These are phyloP conservation scores for Toxonevra muliebris DNA, from an alignment of 2,888 invertebrate genomes.

Conservation along the genomic window DNA sequence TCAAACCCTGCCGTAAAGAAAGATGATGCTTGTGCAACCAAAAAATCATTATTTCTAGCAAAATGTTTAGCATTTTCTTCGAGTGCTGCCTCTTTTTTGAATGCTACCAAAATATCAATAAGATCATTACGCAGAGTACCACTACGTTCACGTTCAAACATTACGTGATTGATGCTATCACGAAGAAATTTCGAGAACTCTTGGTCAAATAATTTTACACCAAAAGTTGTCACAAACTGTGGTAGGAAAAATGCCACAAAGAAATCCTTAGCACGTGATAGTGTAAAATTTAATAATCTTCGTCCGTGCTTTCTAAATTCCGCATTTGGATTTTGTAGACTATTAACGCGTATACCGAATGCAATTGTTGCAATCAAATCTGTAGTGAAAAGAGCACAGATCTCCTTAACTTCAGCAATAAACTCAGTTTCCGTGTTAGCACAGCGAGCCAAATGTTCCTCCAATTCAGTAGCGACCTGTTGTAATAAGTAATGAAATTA, in stretches of 20 bases:
- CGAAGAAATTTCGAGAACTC: constrained; percentile 61
- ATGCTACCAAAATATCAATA: constrained; percentile 66
- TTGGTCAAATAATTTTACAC: constrained; percentile 52
- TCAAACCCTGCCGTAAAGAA: constrained; percentile 63
- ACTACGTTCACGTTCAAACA: constrained; percentile 61
- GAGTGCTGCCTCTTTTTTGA: constrained; percentile 55
- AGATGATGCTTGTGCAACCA: constrained; percentile 60
- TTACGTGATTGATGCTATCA: constrained; percentile 60
- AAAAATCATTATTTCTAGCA: constrained; percentile 49
- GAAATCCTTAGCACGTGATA: constrained; percentile 51
- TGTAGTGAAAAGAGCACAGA: constrained; percentile 55
- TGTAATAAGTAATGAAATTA: not conserved
- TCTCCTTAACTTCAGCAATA: constrained; percentile 54
- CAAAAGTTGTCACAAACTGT: constrained; percentile 49
- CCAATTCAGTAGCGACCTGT: constrained; percentile 53
- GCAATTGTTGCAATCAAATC: constrained; percentile 61
- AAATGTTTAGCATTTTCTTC: constrained; percentile 41
- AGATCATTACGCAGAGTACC: constrained; percentile 65
- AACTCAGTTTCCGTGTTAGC: constrained; percentile 33
- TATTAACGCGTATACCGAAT: constrained; percentile 58
- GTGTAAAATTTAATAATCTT: constrained; percentile 46
- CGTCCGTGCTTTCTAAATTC: constrained; percentile 56
- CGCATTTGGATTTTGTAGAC: constrained; percentile 53
- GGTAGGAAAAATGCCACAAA: constrained; percentile 58
- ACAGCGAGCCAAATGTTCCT: constrained; percentile 42